A percentile compares a stretch with the other conserved stretches of the same genome.
Evolutionary conservation across 2,113 vertebrate genomes (phyloP).

Genomic region (Mormyrus lacerda): DNA sequence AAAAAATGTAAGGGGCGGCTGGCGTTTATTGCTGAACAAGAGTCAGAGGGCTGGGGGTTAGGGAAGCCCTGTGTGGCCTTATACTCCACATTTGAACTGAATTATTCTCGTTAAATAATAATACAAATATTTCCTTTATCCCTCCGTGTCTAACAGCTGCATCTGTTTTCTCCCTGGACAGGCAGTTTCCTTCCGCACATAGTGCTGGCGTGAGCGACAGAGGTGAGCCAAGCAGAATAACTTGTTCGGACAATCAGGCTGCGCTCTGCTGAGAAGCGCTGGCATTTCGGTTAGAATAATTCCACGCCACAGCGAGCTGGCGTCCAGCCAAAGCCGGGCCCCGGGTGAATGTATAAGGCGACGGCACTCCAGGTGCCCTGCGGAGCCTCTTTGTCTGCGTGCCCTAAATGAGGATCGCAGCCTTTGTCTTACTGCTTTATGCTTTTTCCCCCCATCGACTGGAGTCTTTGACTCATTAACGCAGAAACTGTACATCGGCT

Average conservation of each 20-base stretch:
- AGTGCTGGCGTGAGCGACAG: neutral
- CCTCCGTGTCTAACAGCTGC: neutral
- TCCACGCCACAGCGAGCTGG: neutral
- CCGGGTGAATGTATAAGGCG: neutral
- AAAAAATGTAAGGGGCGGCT: constrained; percentile 31
- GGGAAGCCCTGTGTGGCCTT: neutral
- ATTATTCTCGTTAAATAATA: neutral
- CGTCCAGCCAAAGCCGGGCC: neutral
- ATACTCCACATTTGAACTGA: neutral
- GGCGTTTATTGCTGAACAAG: neutral
- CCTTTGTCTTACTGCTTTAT: neutral
- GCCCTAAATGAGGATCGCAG: neutral
- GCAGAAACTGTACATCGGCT: neutral
- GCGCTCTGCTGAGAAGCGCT: neutral
- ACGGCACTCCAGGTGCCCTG: neutral
- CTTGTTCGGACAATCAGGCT: neutral
- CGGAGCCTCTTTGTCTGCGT: neutral
- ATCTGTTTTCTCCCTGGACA: neutral
- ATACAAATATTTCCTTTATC: neutral
- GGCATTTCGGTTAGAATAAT: neutral
- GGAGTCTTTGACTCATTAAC: neutral
- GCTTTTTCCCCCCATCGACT: neutral
- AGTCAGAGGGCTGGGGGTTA: neutral
- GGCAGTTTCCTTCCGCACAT: neutral
- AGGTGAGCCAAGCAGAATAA: neutral